A percentile compares a stretch with the other conserved stretches of the same genome.
phyloP scores from a whole-genome alignment of 2,113 vertebrate genomes.

The Notarius lentiginosus region DNA sequence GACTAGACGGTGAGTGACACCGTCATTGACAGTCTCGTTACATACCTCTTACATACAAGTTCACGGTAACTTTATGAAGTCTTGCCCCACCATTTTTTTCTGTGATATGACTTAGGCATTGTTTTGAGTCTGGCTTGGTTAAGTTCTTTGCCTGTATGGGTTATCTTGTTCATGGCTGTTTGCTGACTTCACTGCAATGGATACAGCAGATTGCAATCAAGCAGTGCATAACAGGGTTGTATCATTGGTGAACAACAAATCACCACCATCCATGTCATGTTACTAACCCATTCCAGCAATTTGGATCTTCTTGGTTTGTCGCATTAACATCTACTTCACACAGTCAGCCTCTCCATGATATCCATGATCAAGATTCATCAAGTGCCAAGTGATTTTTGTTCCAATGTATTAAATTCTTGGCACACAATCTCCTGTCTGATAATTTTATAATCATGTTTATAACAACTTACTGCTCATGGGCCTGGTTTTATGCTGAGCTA shows the following conservation, averaged over 20 bases:
- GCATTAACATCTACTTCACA: neutral
- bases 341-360: neutral
- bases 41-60: neutral
- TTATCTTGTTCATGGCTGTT: neutral
- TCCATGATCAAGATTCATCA: neutral
- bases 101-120: neutral
- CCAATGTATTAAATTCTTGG: neutral
- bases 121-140: neutral
- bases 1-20: no score
- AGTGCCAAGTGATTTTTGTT: neutral
- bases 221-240: neutral
- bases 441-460: neutral
- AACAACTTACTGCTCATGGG: neutral
- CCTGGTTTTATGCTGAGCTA: neutral
- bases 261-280: neutral
- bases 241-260: neutral
- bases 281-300: neutral
- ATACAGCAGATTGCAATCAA: neutral
- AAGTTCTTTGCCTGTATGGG: neutral
- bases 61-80: neutral
- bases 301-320: neutral
- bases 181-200: neutral
- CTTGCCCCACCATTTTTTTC: neutral
- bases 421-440: neutral
- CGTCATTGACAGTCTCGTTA: no score